These are phyloP conservation scores for Hemaris fuciformis DNA, from an alignment of 2,888 invertebrate genomes.

Conservation along the genomic window DNA sequence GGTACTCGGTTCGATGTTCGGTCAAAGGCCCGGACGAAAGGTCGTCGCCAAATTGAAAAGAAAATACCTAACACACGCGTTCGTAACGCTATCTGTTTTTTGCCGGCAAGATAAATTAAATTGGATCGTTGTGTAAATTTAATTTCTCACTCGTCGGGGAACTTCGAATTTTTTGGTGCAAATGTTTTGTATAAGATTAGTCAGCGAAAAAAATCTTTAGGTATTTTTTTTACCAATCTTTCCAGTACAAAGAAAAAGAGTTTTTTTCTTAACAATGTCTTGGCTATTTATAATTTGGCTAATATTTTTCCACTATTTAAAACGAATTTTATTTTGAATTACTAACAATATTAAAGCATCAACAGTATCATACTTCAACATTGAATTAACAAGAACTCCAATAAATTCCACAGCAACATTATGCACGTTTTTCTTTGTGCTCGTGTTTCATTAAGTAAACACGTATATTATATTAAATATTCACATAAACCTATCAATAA, in stretches of 20 bases:
- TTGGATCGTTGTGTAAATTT: slow-evolving; percentile 28
- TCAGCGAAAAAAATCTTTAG: background rate
- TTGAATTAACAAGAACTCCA: too few relatives aligned
- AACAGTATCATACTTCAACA: too few relatives aligned
- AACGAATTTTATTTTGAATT: too few relatives aligned
- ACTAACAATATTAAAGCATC: too few relatives aligned
- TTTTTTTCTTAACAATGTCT: too few relatives aligned
- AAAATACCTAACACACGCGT: slow-evolving; percentile 50
- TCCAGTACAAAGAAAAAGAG: too few relatives aligned
- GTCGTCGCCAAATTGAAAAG: slow-evolving; percentile 68
- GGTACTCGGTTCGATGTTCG: slow-evolving; percentile 55
- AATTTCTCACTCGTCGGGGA: background rate
- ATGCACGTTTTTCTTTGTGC: background rate
- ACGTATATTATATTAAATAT: background rate
- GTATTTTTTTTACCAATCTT: too few relatives aligned
- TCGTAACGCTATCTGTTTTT: slow-evolving; percentile 41
- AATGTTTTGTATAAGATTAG: background rate
- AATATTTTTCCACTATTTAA: too few relatives aligned
- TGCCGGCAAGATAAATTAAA: slow-evolving; percentile 35
- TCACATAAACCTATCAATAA: slow-evolving; percentile 1
- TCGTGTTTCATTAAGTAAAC: background rate
- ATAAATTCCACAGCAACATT: too few relatives aligned
- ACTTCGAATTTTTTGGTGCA: background rate
- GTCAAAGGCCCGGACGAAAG: slow-evolving; percentile 74
- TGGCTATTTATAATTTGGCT: too few relatives aligned